Evolutionary conservation across 2,888 invertebrate species (phyloP), one percentile per base, ranked within the genome.

Genomic region (Coecobrya sp.): DNA sequence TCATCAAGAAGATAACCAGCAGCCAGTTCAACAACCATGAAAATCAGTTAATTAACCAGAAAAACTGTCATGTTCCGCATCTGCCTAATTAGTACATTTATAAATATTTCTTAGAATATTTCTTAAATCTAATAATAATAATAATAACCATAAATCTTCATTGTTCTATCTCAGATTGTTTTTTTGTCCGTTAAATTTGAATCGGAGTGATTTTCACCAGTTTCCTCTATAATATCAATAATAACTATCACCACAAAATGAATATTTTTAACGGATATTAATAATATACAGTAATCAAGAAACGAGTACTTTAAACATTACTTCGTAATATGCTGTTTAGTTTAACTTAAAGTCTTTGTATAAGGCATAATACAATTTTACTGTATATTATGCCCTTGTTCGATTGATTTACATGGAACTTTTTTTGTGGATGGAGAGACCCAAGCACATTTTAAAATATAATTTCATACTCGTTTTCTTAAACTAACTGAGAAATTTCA

Each of bases 21-120:
- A 70, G 86, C 86, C 86, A 73, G 49, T 86, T 73, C 55, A 73
- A 86, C 86, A 86, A 86, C 86, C 86, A 86, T 86, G 73, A 73
- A 85, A 86, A 82, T 82, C 49, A 49, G 49, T 68, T 70, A 70
- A 68, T 52, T 86, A 52, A 86, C 70, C 52, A 22, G 22, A 52
- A 59, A 55, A 86, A 30, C 55, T 73, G 73, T 73, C 30, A 73
- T 70, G 73, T 55, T 52, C 16, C 36, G 62, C 36, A 82, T 30
- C 42, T 30, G 36, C 45, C 82, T 82, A 55, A 55, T 55, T 81
- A 55, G 55, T 59, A 42, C 36, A 68, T 68, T 30, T 49, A 16
- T 52, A 52, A 52, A 30, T 52, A 27, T 27, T n/a, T n/a, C n/a
- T n/a, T 76, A 25, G 52, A 52, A 30, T 79, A 52, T 85, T 49